A percentile compares a stretch with the other conserved stretches of the same genome.
phyloP scores from a whole-genome alignment of 2,888 invertebrate genomes.

The Amaurobius ferox region DNA sequence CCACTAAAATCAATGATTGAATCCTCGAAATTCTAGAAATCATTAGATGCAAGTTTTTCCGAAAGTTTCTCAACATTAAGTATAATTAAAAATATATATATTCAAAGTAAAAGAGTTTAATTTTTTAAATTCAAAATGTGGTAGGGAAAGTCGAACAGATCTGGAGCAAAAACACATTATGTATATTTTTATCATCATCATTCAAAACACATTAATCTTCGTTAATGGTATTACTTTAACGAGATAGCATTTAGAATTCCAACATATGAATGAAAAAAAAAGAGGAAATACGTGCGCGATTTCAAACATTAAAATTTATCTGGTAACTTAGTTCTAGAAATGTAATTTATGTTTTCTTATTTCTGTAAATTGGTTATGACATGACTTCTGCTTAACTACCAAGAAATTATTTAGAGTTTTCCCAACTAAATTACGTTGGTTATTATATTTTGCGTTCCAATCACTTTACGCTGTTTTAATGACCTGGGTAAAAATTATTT shows the following conservation, averaged over 20 bases:
- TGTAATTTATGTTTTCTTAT: not conserved
- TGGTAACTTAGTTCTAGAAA: not conserved
- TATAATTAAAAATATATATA: not conserved
- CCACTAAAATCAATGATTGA: no score
- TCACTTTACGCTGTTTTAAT: no score
- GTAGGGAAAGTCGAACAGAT: not conserved
- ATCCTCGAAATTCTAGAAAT: no score
- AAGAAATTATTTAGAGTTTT: no score
- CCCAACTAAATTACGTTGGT: no score
- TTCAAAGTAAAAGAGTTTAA: not conserved
- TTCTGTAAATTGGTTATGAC: no score
- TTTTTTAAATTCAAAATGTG: not conserved
- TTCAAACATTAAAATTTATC: not conserved
- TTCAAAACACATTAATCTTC: conserved; percentile 3
- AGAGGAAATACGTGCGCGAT: not conserved
- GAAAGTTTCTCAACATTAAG: no score
- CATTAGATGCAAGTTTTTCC: no score
- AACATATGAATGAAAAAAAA: not conserved
- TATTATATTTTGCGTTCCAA: no score
- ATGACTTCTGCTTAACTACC: no score
- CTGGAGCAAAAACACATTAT: conserved; percentile 4
- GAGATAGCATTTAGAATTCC: not conserved
- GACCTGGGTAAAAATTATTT: no score
- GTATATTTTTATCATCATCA: conserved; percentile 16
- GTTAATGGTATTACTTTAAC: conserved; percentile 7